Evolutionary conservation across 1,140 invertebrate genomes (phyloP), one percentile per base, ranked within the genome.

Genomic region (Drosophila pseudoananassae): DNA sequence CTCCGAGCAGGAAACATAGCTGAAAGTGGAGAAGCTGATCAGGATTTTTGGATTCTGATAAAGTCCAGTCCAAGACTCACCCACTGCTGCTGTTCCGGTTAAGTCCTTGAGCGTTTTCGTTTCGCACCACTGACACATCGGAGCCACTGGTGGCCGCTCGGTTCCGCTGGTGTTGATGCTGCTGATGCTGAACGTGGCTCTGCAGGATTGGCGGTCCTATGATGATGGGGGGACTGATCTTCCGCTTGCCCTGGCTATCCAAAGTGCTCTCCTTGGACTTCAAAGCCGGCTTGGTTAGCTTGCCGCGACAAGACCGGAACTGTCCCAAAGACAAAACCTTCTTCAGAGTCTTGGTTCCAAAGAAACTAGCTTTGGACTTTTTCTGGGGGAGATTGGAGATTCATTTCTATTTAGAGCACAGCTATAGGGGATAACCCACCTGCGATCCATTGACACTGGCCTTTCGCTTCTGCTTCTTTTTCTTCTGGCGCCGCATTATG

Each of bases 401-500:
- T 43, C 43, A 1, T 31, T 33, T 36, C 33, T n/a, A 36, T 0
- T 36, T 4, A 0, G 1, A n/a, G 10, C 4, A 4, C 0, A 36
- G 12, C 10, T 12, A 12, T 12, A 0, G 4, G 0, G 33, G 10
- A 36, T 14, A 3, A 57, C 74, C 69, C 52, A 91, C 90, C 73
- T 88, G 82, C 7, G 90, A 74, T 6, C 73, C 75, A 46, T 46
- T 76, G 7, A 76, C 85, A 55, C 93, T 94, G 38, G 93, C 92
- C 71, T 93, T 92, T 74, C 93, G 72, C 40, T 91, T 92, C 25
- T 94, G 78, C 14, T 94, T 92, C 88, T 94, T 95, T 79, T 95
- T 95, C 90, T 94, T 95, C 77, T 97, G 96, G 55, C 96, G 94
- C 36, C 95, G 94, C 97, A 98, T 97, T 66, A 98, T 98, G 36